phyloP scores from a whole-genome alignment of 2,797 vertebrate species.

The Gephyroberyx darwinii region DNA sequence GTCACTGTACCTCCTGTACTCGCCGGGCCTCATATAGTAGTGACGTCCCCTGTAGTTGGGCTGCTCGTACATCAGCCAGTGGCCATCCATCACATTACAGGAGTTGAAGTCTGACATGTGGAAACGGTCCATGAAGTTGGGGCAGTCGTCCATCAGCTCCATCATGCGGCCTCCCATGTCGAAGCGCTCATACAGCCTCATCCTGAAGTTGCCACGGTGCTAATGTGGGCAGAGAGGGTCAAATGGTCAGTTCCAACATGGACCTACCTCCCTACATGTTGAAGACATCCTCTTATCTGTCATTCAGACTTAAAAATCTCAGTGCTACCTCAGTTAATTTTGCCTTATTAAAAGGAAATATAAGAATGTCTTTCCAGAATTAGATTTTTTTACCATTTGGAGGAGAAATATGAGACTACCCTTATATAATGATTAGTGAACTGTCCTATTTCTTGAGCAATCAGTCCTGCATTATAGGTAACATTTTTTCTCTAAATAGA shows the following conservation, averaged over 20 bases:
- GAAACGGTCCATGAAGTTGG: constrained; percentile 74
- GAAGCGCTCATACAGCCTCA: constrained; percentile 77
- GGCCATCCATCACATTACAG: constrained; percentile 76
- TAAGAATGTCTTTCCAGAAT: neutral
- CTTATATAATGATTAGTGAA: neutral
- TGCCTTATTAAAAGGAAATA: neutral
- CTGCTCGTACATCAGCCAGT: constrained; percentile 81
- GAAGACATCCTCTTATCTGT: neutral
- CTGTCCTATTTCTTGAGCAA: neutral
- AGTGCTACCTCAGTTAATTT: neutral
- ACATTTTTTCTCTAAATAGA: neutral
- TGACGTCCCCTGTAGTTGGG: constrained; percentile 76
- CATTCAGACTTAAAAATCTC: neutral
- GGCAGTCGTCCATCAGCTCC: constrained; percentile 76
- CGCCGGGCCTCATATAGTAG: constrained; percentile 75
- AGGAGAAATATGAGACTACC: neutral
- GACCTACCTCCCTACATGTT: neutral
- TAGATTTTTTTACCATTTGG: neutral
- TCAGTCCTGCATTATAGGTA: neutral
- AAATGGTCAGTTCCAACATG: neutral
- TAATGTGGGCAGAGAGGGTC: constrained; percentile 18
- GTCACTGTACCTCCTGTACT: constrained; percentile 74
- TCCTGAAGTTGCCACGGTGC: constrained; percentile 61
- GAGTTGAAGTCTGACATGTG: constrained; percentile 74
- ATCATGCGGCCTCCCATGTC: constrained; percentile 78